Percentiles rank a stretch among this genome's conserved stretches.
These are phyloP conservation scores for Drosophila kohkoa DNA, from an alignment of 1,140 invertebrate genomes.

Conservation along the genomic window DNA sequence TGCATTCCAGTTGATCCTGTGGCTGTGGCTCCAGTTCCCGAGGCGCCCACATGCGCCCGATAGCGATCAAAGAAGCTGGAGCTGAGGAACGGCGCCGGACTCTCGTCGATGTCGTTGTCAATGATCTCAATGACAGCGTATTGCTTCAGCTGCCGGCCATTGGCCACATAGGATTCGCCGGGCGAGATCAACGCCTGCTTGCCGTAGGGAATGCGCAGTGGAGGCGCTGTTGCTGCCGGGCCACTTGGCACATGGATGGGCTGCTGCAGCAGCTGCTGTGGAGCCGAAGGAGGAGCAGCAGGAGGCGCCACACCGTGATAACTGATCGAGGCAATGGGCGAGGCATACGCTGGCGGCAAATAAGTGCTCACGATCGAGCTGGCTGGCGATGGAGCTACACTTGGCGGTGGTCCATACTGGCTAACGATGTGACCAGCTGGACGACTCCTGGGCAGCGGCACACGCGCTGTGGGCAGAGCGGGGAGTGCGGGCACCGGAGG, in stretches of 20 bases:
- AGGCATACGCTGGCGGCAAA: slow-evolving; percentile 6
- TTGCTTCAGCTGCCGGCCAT: slow-evolving; percentile 81
- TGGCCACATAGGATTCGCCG: slow-evolving; percentile 67
- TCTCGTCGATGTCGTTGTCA: slow-evolving; percentile 78
- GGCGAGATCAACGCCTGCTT: slow-evolving; percentile 66
- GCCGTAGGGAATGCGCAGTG: slow-evolving; percentile 70
- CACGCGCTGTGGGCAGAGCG: slow-evolving; percentile 56
- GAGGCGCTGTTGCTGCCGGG: slow-evolving; percentile 40
- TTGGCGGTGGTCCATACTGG: not conserved
- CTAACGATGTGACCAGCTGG: slow-evolving; percentile 31
- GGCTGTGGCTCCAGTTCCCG: slow-evolving; percentile 12
- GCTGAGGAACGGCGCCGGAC: slow-evolving; percentile 63
- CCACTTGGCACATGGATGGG: slow-evolving; percentile 40
- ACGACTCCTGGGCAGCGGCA: slow-evolving; percentile 49
- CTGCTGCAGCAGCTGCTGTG: slow-evolving; percentile 22
- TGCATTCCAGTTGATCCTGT: slow-evolving; percentile 49
- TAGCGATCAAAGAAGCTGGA: slow-evolving; percentile 65
- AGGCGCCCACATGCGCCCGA: slow-evolving; percentile 57
- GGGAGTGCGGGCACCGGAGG: slow-evolving; percentile 72
- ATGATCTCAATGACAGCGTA: slow-evolving; percentile 81
- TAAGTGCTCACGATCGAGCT: slow-evolving; percentile 17
- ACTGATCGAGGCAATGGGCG: slow-evolving; percentile 54
- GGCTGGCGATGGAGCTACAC: not conserved
- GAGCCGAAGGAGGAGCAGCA: slow-evolving; percentile 32
- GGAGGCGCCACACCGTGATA: slow-evolving; percentile 48